Percentiles rank a stretch among this genome's conserved stretches.
phyloP scores from a whole-genome alignment of 1,140 invertebrate genomes.

The Vanessa atalanta region DNA sequence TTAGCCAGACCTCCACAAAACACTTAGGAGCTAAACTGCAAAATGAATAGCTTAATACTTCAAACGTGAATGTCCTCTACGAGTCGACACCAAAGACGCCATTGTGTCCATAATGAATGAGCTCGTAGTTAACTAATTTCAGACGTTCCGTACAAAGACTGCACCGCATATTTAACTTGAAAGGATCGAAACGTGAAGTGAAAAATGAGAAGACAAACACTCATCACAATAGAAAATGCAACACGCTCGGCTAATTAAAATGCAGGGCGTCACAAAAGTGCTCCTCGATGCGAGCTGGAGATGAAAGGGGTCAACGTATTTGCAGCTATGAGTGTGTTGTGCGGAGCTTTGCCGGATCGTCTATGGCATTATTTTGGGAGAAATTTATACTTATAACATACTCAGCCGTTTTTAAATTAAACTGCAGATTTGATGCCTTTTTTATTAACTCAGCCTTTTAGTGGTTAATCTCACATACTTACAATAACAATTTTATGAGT shows the following conservation, averaged over 20 bases:
- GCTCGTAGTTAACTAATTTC: neutral
- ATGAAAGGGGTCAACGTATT: conserved; percentile 18
- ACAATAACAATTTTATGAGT: neutral
- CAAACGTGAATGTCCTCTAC: neutral
- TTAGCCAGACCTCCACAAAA: no score
- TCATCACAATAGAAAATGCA: conserved; percentile 11
- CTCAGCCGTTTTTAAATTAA: no score
- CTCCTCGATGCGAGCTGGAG: conserved; percentile 3
- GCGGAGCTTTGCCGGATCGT: no score
- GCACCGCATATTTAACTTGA: neutral
- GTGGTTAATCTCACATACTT: no score
- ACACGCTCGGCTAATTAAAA: conserved; percentile 26
- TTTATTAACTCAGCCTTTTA: no score
- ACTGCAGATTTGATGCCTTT: no score
- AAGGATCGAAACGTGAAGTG: conserved; percentile 5
- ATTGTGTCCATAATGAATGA: neutral
- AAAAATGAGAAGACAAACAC: conserved; percentile 22
- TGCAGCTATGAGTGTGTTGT: neutral
- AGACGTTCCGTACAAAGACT: neutral
- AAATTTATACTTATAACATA: neutral
- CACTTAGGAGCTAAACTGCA: no score
- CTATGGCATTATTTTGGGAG: neutral
- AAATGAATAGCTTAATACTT: neutral
- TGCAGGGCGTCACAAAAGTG: conserved; percentile 13
- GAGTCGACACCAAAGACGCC: neutral